Evolutionary conservation across 2,113 vertebrate species (phyloP), one percentile per base, ranked within the genome.

Genomic region (Pelmatolapia mariae): DNA sequence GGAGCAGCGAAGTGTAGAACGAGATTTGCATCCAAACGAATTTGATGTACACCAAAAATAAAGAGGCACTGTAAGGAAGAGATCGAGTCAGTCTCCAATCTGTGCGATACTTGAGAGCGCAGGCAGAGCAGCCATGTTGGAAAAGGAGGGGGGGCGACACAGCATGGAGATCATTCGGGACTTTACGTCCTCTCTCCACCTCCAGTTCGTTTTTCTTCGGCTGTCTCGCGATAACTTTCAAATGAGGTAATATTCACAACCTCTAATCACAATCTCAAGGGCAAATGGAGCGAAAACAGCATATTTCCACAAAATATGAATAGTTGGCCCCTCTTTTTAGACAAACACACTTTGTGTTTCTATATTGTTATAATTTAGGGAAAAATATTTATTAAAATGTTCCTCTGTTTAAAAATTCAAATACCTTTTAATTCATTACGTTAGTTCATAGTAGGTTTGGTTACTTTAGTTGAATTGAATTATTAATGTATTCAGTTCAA

Each of bases 81-180:
- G 91, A 86, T 66, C 94, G 94, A 96, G 93, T 96, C 95, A 95
- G 89, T 93, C 92, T 95, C 95, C 95, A 91, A 94, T 93, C 93
- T 89, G 95, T 96, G 94, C 96, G 96, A 91, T 89, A 92, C 95
- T 95, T 88, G 89, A 92, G 91, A 96, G 93, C 96, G 94, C 92
- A 95, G 96, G 95, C 93, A 95, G 95, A 87, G 94, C 94, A 91
- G 96, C 96, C 96, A 97, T 97, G 95, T 96, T 97, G 95, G 94
- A 95, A 96, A 90, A 91, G 94, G 92, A 91, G 90, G 88, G 92
- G 88, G 50, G 80, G 47, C 52, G 89, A 80, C 63, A 86, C 87
- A 91, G 90, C 92, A 83, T 91, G 91, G n/a, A 38, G 63, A 89
- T 10, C 3, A 71, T 84, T 97, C 96, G 96, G 87, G 8, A 63